Conservation (phyloP, 2,797 vertebrate genomes). For the Erpetoichthys calabaricus region DNA sequence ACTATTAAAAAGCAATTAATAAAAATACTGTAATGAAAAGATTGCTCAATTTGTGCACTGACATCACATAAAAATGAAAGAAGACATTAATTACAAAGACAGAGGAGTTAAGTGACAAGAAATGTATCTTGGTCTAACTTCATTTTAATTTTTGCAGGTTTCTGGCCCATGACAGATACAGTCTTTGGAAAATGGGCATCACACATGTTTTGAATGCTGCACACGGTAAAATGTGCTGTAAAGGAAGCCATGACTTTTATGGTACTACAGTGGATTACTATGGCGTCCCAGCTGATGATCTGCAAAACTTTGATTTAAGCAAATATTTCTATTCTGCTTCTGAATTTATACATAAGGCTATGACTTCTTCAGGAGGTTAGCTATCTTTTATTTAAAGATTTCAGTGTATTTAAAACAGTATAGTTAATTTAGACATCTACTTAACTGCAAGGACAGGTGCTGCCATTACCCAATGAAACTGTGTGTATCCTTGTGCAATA, state of each 20-base stretch:
- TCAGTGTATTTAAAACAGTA: neutral
- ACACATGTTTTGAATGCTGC: conserved; percentile 63
- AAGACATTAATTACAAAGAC: too few relatives aligned
- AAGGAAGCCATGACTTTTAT: conserved; percentile 52
- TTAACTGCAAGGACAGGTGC: too few relatives aligned
- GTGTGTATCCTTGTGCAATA: too few relatives aligned
- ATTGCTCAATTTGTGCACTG: too few relatives aligned
- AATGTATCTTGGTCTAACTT: too few relatives aligned
- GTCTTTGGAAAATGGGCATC: conserved; percentile 63
- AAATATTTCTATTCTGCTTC: conserved; percentile 44
- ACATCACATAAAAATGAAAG: too few relatives aligned
- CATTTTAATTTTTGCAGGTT: conserved; percentile 29
- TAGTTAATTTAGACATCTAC: neutral
- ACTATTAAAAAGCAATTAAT: too few relatives aligned
- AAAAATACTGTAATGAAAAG: too few relatives aligned
- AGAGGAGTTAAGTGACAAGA: too few relatives aligned
- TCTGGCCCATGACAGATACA: conserved; percentile 45
- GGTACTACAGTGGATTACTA: conserved; percentile 45
- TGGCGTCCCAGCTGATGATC: conserved; percentile 50
- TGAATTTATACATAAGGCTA: conserved; percentile 44
- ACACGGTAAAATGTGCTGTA: conserved; percentile 57
- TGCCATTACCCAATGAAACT: too few relatives aligned
- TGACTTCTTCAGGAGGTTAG: conserved; percentile 47
- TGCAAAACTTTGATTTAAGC: conserved; percentile 44
- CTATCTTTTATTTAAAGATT: neutral